Percentiles rank a stretch among this genome's conserved stretches.
Evolutionary conservation across 2,888 invertebrate genomes (phyloP).

Genomic region (Pterostichus niger): DNA sequence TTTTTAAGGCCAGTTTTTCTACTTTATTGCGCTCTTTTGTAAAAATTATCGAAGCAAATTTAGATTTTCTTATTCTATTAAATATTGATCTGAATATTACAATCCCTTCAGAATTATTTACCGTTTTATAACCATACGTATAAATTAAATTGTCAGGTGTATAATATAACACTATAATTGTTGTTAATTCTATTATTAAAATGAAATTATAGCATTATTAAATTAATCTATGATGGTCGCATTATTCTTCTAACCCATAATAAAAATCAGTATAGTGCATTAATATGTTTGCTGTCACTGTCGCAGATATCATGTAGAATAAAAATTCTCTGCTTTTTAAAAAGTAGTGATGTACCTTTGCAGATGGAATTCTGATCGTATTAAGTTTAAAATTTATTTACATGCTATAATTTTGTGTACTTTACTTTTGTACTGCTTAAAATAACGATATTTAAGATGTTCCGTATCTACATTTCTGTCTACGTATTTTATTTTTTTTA

Average conservation of each 20-base stretch:
- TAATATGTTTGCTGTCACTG: constrained; percentile 46
- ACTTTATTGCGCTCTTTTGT: neutral
- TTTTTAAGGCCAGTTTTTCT: constrained; percentile 3
- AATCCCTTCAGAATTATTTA: constrained; percentile 21
- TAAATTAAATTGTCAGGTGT: constrained; percentile 32
- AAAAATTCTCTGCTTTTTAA: constrained; percentile 22
- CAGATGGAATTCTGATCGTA: constrained; percentile 23
- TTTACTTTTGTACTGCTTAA: neutral
- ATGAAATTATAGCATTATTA: constrained; percentile 37
- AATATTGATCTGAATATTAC: constrained; percentile 26
- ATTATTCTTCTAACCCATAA: constrained; percentile 32
- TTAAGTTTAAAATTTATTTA: constrained; percentile 35
- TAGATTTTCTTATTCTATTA: neutral
- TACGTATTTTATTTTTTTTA: constrained; percentile 21
- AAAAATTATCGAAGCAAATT: neutral
- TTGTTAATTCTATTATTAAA: constrained; percentile 26
- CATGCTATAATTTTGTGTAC: constrained; percentile 28
- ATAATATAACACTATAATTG: constrained; percentile 37
- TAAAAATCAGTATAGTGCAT: constrained; percentile 18
- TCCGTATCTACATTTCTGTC: constrained; percentile 15
- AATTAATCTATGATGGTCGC: constrained; percentile 26
- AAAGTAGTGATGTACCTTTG: constrained; percentile 33
- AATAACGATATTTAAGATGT: constrained; percentile 19
- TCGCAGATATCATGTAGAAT: constrained; percentile 39
- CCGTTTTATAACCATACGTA: neutral